Evolutionary conservation across 1,140 invertebrate species (phyloP), one percentile per base, ranked within the genome.

Genomic region (Bombus terrestris): DNA sequence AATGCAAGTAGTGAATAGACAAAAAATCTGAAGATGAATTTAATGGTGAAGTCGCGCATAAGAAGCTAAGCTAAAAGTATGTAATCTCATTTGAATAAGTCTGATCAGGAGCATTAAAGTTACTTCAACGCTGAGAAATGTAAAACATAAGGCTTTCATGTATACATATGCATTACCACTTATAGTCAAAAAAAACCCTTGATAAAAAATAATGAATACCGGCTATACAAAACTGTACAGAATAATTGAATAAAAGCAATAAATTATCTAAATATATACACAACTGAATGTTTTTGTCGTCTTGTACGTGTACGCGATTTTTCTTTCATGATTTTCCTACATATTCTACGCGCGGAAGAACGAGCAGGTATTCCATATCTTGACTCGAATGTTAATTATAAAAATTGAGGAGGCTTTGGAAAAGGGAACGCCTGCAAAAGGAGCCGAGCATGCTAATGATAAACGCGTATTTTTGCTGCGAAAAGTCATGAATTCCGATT

Each of bases 401-500:
- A 41, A 37, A 64, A 41, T 32, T 43, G 37, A 64, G 4, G 13
- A 41, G 25, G 13, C 13, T 43, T 39, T 28, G n/a, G 12, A 76
- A 53, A n/a, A 25, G 25, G 47, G 28, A 75, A 53, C 6, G 32
- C 1, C 22, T 2, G 73, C 12, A 15, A 57, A 75, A 37, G 22
- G 22, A 13, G 13, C 12, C 35, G 47, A 3, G 6, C n/a, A 18
- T 28, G 1, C 25, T 18, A 59, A 57, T 15, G 28, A 76, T 37
- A 76, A 76, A 76, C 74, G n/a, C 74, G 74, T 59, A 32, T 15
- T 80, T 25, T 43, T 22, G 18, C 4, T 13, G 2, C 10, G 4
- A n/a, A 72, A 37, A 80, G 47, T 59, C 62, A 43, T 62, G 68
- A 81, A 59, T 73, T 18, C 35, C 22, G 69, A 81, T 81, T 81